Evolutionary conservation across 1,140 invertebrate species (phyloP).

Genomic region (Sinonovacula constricta): DNA sequence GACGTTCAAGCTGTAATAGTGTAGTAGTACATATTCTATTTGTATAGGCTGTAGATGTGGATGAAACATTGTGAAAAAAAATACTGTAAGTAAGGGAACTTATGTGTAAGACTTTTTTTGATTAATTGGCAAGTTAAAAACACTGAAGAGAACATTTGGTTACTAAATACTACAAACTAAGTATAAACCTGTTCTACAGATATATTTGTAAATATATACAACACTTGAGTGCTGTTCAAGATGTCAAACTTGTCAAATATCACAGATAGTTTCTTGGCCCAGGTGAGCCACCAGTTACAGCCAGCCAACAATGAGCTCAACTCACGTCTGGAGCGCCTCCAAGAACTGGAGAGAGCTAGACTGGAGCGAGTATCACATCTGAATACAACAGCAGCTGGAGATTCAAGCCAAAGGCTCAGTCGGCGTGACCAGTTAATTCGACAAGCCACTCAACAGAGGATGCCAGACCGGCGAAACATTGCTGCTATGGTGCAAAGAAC

Average conservation of each 20-base stretch:
- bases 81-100: too few species aligned
- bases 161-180: too few species aligned
- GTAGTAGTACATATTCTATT: too few species aligned
- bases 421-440: constrained; percentile 29
- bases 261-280: constrained; percentile 3
- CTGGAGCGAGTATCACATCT: constrained; percentile 10
- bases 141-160: too few species aligned
- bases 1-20: too few species aligned
- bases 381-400: not conserved
- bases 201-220: too few species aligned
- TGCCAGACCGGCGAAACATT: constrained; percentile 21
- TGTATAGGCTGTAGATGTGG: too few species aligned
- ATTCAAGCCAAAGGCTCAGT: constrained; percentile 7
- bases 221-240: too few species aligned
- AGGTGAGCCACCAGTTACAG: not conserved
- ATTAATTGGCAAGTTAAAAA: too few species aligned
- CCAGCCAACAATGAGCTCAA: constrained; percentile 16
- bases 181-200: too few species aligned
- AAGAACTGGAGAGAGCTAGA: constrained; percentile 36
- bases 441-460: constrained; percentile 15
- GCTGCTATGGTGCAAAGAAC: constrained; percentile 27
- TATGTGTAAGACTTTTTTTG: too few species aligned
- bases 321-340: constrained; percentile 31
- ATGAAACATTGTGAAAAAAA: too few species aligned
- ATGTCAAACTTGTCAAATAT: not conserved